Percentiles rank a stretch among this genome's conserved stretches.
Conservation (phyloP, 2,797 vertebrate genomes). For the Enteromius radiatus region DNA sequence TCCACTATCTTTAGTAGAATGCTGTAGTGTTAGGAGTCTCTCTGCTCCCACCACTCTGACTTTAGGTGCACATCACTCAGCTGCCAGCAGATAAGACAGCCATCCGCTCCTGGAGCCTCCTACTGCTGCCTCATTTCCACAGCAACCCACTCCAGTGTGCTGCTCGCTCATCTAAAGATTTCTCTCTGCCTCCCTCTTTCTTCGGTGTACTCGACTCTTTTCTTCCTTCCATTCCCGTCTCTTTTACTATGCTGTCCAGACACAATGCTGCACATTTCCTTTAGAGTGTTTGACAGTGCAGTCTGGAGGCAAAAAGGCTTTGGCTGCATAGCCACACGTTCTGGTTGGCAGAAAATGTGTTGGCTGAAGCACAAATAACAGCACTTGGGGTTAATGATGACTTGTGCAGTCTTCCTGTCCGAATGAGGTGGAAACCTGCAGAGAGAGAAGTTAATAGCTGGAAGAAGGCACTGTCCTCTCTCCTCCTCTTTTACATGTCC, state of each 20-base stretch:
- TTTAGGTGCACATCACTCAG: constrained; percentile 59
- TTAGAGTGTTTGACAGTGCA: constrained; percentile 56
- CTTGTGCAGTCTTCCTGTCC: constrained; percentile 62
- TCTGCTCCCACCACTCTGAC: constrained; percentile 40
- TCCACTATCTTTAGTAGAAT: constrained; percentile 26
- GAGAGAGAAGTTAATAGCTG: constrained; percentile 49
- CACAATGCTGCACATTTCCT: constrained; percentile 57
- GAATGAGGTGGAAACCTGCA: constrained; percentile 58
- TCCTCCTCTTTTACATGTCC: constrained; percentile 25
- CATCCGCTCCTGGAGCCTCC: constrained; percentile 40
- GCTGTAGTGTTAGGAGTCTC: constrained; percentile 22
- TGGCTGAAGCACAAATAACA: constrained; percentile 61
- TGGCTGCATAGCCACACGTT: constrained; percentile 66
- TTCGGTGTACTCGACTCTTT: constrained; percentile 32
- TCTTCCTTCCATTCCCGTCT: constrained; percentile 55
- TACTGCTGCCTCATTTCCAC: constrained; percentile 38
- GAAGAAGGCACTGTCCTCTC: constrained; percentile 41
- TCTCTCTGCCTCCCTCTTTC: constrained; percentile 29
- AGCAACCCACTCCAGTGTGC: constrained; percentile 32
- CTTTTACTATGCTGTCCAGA: constrained; percentile 40
- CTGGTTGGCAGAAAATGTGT: constrained; percentile 67
- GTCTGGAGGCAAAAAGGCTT: constrained; percentile 59
- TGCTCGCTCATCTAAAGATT: constrained; percentile 36
- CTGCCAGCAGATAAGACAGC: constrained; percentile 63
- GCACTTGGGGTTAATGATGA: constrained; percentile 59